Evolutionary conservation across 2,888 invertebrate species (phyloP), one percentile per base, ranked within the genome.

Genomic region (Plagodis dolabraria): DNA sequence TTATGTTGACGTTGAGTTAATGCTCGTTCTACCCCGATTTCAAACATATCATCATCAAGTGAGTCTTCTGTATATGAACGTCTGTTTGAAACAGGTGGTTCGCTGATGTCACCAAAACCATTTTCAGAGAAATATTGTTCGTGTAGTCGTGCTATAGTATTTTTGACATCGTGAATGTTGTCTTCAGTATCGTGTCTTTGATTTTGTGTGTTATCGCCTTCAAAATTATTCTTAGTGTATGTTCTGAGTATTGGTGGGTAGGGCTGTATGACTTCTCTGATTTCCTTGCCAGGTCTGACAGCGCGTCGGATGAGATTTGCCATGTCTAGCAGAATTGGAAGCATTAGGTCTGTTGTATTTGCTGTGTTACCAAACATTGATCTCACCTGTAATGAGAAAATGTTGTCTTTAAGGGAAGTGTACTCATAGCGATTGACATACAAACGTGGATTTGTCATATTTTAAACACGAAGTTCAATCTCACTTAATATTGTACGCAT

Each of bases 291-390:
- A 40, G 90, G 79, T 57, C 87, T 83, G 38, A 93, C 89, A 0
- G 94, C 92, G 48, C 85, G 92, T 57, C 93, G 89, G 52, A 95
- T 93, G 59, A 95, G 87, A 76, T 95, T 94, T 0, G 95, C 95
- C 79, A 95, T 94, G 78, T 95, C 95, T 69, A 94, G 89, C 60
- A 94, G 92, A 63, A 95, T 94, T 8, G 96, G 95, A 56, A 95
- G 80, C 87, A 94, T 92, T 35, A 95, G 82, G 54, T 94, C 93
- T 64, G 93, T 85, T 11, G 92, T 85, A 75, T 94, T 94, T 63
- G 87, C 86, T 70, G 90, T 89, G 72, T 93, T 91, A 64, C 93
- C 93, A 75, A 94, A 94, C 89, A 94, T 93, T 74, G 94, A 92
- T 76, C 93, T 93, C 68, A 94, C 93, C 94, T 95, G 86, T 46